Evolutionary conservation across 2,113 vertebrate genomes (phyloP), one percentile per base, ranked within the genome.

Genomic region (Noctilio leporinus): DNA sequence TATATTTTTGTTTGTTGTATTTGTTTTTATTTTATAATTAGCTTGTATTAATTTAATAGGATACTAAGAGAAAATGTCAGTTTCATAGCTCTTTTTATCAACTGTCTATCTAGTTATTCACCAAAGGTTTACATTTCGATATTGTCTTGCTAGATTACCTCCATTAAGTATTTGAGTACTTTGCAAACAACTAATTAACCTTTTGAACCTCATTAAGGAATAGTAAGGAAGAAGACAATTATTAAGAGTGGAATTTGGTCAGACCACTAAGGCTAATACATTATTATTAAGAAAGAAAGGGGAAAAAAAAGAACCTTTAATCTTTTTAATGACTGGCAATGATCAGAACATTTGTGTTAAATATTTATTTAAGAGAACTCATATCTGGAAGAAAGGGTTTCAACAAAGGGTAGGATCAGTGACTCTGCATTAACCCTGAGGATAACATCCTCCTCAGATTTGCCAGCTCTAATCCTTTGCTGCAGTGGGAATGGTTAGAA

Each of bases 161-260:
- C 85, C 77, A 83, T 92, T 94, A 96, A 96, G 49, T 86, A 90
- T 67, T 89, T 95, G 49, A 92, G 57, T 70, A 92, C 93, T 97
- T 96, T 95, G 49, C 86, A 96, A 84, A 95, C 62, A 96, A 65
- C 67, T 96, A 85, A 96, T 97, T 97, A 97, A 95, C 85, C 96
- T 96, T 92, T 91, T 83, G 85, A 94, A 86, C 94, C 62, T 89
- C 88, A 96, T 95, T 97, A 97, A 93, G 78, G 53, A 95, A 86
- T 91, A 88, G 59, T 92, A 95, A 59, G 40, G 43, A 77, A 47
- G 76, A 86, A 94, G 77, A 94, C 80, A 96, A 96, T 97, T 95
- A 95, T 43, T 16, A 77, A 95, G 67, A 70, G n/a, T 82, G 38
- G 51, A 95, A 96, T 96, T 86, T 94, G 59, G 59, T 94, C 65